Base-by-base conservation (phyloP, 37 sponge, comb jelly and placozoan genomes). In the Halisarca cf. caerulea region DNA sequence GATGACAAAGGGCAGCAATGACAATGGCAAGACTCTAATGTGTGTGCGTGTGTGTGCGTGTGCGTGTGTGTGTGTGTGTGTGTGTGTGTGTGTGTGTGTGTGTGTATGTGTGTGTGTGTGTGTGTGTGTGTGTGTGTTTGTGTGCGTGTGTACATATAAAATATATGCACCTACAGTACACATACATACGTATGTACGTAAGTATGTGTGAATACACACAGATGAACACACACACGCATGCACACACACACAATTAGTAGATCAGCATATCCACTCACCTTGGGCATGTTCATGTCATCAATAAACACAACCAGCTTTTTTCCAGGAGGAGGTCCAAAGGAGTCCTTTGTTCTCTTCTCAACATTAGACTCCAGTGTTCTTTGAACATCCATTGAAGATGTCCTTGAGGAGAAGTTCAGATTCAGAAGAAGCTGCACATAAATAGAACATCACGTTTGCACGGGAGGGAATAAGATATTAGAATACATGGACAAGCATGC, bases 211-310 rank as follows among this genome's bases (percentile, higher is more conserved):
- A n/a, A n/a, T n/a, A n/a, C n/a, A n/a, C n/a, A n/a, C n/a, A n/a
- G n/a, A n/a, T n/a, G n/a, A n/a, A n/a, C n/a, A n/a, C n/a, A n/a
- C n/a, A n/a, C n/a, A n/a, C n/a, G n/a, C n/a, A n/a, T n/a, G n/a
- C n/a, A n/a, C n/a, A 55, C 17, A 20, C 57, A 20, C 17, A 17
- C 17, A 55, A 20, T 55, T 55, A 17, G 57, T 55, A 55, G 17
- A 55, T 17, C 57, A 15, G 18, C 34, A 20, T 24, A 68, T 68
- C 9, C 33, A 68, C 23, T 37, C 37, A 82, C 88, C 62, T 96
- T 96, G 4, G 99, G 99, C 99, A 98, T 98, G 78, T 98, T 98
- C 99, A 98, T 92, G 83, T 98, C 99, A 79, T 98, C 99, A 59
- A 98, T 86, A 79, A 96, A 98, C 45, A 98, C 90, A 11, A 98